Conservation (phyloP, 1,140 invertebrate genomes). For the Drosophila nebulosa region DNA sequence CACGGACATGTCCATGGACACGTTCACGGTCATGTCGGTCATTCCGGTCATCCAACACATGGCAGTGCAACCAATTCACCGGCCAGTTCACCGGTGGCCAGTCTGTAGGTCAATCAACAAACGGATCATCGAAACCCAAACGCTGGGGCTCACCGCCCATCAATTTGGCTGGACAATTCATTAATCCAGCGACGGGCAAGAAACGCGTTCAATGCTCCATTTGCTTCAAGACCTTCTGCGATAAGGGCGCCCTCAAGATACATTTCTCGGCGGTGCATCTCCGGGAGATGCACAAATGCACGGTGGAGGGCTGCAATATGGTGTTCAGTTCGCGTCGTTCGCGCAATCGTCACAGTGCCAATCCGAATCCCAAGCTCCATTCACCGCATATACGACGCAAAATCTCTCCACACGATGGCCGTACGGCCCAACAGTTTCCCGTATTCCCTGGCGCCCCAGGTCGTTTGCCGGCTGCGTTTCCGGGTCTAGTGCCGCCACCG, state of each 20-base stretch:
- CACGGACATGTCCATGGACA: slow-evolving; percentile 31
- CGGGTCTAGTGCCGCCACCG: slow-evolving; percentile 81
- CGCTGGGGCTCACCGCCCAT: slow-evolving; percentile 85
- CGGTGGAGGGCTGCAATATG: slow-evolving; percentile 89
- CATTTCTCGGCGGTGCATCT: slow-evolving; percentile 98
- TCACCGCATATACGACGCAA: slow-evolving; percentile 95
- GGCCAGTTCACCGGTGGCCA: slow-evolving; percentile 56
- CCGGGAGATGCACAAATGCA: slow-evolving; percentile 89
- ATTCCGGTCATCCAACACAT: not conserved
- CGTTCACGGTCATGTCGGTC: slow-evolving; percentile 12
- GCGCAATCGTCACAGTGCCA: slow-evolving; percentile 92
- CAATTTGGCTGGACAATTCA: slow-evolving; percentile 93
- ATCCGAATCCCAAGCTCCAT: slow-evolving; percentile 99
- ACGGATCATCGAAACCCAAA: slow-evolving; percentile 61
- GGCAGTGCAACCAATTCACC: slow-evolving; percentile 48
- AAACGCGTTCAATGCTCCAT: slow-evolving; percentile 99
- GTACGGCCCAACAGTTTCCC: slow-evolving; percentile 92
- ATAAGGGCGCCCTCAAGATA: slow-evolving; percentile 99
- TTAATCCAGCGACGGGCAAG: slow-evolving; percentile 95
- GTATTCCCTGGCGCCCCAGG: slow-evolving; percentile 79
- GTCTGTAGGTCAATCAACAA: not conserved
- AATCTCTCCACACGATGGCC: slow-evolving; percentile 95
- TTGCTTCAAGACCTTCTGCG: slow-evolving; percentile 99
- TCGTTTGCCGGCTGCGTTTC: slow-evolving; percentile 82
- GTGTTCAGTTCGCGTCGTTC: slow-evolving; percentile 89